Conservation (phyloP, 1,140 invertebrate species). For the Drosophila mojavensis region DNA sequence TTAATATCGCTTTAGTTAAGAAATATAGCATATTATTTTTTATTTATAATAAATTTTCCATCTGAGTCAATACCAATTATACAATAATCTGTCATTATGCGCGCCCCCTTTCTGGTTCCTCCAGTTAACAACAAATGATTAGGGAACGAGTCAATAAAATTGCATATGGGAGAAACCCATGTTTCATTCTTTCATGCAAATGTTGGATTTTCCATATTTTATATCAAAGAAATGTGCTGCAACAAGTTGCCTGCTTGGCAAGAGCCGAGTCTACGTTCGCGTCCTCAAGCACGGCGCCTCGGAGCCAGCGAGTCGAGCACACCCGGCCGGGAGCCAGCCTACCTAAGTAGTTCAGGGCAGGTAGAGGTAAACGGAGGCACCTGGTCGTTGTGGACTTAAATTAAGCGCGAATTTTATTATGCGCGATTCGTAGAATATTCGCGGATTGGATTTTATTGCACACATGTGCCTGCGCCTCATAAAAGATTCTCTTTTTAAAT, state of each 20-base stretch:
- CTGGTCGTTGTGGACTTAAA: slow-evolving; percentile 36
- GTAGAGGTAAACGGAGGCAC: slow-evolving; percentile 18
- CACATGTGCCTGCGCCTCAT: slow-evolving; percentile 55
- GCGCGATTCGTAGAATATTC: slow-evolving; percentile 66
- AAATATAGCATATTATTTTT: too few relatives aligned
- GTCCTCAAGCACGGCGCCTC: slow-evolving; percentile 33
- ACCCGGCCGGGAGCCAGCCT: slow-evolving; percentile 45
- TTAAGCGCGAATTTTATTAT: slow-evolving; percentile 58
- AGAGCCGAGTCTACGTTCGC: background rate
- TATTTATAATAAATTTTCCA: background rate
- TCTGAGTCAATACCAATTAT: too few relatives aligned
- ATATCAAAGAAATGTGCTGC: slow-evolving; percentile 73
- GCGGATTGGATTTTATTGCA: slow-evolving; percentile 70
- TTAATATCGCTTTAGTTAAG: too few relatives aligned
- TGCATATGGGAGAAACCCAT: slow-evolving; percentile 62
- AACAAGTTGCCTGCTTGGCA: slow-evolving; percentile 60
- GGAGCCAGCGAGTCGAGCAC: slow-evolving; percentile 14
- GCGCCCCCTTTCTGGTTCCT: slow-evolving; percentile 16
- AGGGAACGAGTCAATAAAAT: slow-evolving; percentile 59
- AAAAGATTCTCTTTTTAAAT: slow-evolving; percentile 71
- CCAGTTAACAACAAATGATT: slow-evolving; percentile 5
- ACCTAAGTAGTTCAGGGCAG: slow-evolving; percentile 62
- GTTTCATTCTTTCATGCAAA: slow-evolving; percentile 67
- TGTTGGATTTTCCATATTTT: slow-evolving; percentile 75
- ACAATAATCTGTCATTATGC: background rate